Percentiles rank a stretch among this genome's conserved stretches.
phyloP scores from a whole-genome alignment of 2,113 vertebrate species.

The Osmerus eperlanus region DNA sequence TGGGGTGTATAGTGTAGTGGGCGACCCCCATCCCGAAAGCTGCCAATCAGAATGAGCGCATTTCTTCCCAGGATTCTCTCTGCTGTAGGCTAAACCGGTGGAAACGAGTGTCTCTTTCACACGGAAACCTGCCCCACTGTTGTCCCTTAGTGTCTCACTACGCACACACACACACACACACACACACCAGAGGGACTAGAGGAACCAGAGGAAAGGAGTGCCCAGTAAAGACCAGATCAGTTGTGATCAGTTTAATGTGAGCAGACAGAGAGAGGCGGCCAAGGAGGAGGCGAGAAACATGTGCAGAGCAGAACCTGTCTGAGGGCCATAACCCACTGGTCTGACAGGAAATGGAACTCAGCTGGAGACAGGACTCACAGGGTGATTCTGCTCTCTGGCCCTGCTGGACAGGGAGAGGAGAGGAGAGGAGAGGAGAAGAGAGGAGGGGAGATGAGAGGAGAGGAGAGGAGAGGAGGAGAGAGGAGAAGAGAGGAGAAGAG shows the following conservation, averaged over 20 bases:
- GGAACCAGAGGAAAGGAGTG: constrained; percentile 32
- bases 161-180: constrained; percentile 2
- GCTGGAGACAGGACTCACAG: constrained; percentile 54
- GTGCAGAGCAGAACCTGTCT: constrained; percentile 59
- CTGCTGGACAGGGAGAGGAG: constrained; percentile 42
- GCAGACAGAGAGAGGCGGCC: constrained; percentile 45
- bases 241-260: constrained; percentile 49
- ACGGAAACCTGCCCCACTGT: not conserved
- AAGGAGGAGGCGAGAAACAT: constrained; percentile 55
- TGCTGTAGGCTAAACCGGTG: no score
- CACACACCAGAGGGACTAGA: constrained; percentile 11
- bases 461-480: not conserved
- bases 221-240: constrained; percentile 48
- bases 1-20: no score
- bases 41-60: no score
- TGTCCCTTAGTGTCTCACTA: not conserved
- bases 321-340: constrained; percentile 58
- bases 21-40: no score
- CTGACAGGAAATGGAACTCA: constrained; percentile 59
- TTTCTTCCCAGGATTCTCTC: no score
- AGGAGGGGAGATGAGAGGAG: not conserved
- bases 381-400: constrained; percentile 59
- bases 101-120: no score
- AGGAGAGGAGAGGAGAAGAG: constrained; percentile 32
- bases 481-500: not conserved